Evolutionary conservation across 2,888 invertebrate genomes (phyloP).

Genomic region (Leucania comma): DNA sequence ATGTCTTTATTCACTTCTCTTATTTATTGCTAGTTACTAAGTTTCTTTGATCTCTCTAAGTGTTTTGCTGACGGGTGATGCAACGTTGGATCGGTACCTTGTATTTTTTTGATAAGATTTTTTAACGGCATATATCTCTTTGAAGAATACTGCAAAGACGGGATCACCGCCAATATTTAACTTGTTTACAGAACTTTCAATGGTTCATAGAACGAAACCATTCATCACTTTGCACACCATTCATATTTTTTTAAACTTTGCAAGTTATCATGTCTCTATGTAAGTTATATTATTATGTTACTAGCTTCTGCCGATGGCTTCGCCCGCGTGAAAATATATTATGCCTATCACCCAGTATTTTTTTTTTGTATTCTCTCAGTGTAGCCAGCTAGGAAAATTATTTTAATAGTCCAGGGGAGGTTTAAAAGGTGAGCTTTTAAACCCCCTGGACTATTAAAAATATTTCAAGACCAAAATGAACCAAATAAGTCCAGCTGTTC

Average conservation of each 20-base stretch:
- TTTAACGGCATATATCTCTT: slow-evolving; percentile 23
- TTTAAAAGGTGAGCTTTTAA: too few relatives aligned
- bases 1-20: slow-evolving; percentile 61
- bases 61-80: slow-evolving; percentile 41
- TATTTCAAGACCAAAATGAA: too few relatives aligned
- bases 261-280: too few relatives aligned
- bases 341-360: too few relatives aligned
- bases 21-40: slow-evolving; percentile 61
- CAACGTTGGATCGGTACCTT: slow-evolving; percentile 32
- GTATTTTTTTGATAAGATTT: slow-evolving; percentile 25
- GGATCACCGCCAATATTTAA: background rate
- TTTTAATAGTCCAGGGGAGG: too few relatives aligned
- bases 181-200: slow-evolving; percentile 24
- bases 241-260: background rate
- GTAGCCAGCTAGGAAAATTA: too few relatives aligned
- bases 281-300: too few relatives aligned
- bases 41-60: slow-evolving; percentile 63
- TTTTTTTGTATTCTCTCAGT: too few relatives aligned
- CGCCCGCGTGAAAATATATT: too few relatives aligned
- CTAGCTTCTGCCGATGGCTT: too few relatives aligned
- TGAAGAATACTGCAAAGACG: slow-evolving; percentile 39
- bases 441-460: too few relatives aligned
- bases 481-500: too few relatives aligned
- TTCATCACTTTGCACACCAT: background rate
- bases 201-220: slow-evolving; percentile 9